Evolutionary conservation across 1,140 invertebrate species (phyloP).

Genomic region (Grapholita molesta): DNA sequence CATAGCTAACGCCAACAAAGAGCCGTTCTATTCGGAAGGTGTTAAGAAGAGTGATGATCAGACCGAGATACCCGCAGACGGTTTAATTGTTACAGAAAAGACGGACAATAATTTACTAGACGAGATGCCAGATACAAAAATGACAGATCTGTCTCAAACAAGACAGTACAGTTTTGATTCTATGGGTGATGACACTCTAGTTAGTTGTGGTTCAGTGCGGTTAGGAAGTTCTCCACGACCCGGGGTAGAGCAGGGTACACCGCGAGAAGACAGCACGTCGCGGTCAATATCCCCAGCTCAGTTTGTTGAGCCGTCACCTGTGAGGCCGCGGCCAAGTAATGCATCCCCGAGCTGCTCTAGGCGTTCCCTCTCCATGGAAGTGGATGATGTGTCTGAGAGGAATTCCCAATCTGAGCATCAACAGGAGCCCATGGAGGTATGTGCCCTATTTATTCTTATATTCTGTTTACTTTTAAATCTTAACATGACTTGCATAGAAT

Average conservation of each 20-base stretch:
- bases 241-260: conserved; percentile 58
- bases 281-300: conserved; percentile 66
- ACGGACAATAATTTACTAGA: conserved; percentile 71
- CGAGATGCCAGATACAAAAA: conserved; percentile 75
- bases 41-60: conserved; percentile 63
- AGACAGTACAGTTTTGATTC: conserved; percentile 73
- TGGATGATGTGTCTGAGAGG: conserved; percentile 68
- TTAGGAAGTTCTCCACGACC: conserved; percentile 56
- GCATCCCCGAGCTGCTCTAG: conserved; percentile 67
- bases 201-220: conserved; percentile 66
- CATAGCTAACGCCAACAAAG: conserved; percentile 53
- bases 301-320: conserved; percentile 67
- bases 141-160: conserved; percentile 73
- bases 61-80: conserved; percentile 66
- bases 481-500: background rate
- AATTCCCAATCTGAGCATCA: conserved; percentile 66
- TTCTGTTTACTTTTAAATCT: background rate
- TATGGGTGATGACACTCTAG: conserved; percentile 67
- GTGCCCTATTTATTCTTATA: conserved; percentile 24
- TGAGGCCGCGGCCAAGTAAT: conserved; percentile 52
- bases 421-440: conserved; percentile 69
- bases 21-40: conserved; percentile 50
- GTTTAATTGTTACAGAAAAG: conserved; percentile 75
- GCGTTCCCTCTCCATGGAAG: conserved; percentile 69
- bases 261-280: conserved; percentile 64